These are phyloP conservation scores for Sialis fuliginosa DNA, from an alignment of 2,888 invertebrate genomes.

Conservation along the genomic window DNA sequence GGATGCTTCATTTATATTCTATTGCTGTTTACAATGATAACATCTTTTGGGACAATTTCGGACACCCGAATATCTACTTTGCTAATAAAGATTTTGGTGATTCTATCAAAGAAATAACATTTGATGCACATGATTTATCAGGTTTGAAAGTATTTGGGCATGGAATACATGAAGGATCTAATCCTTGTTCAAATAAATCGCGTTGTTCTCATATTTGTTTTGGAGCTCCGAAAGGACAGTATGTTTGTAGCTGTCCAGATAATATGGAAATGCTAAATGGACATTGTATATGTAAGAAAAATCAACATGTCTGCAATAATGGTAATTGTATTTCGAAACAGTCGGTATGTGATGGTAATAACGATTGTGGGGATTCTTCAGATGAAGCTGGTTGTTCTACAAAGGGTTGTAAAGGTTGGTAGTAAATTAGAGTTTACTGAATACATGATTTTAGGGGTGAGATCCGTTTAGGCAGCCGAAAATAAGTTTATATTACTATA, in stretches of 20 bases:
- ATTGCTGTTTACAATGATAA: constrained; percentile 70
- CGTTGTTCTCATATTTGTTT: constrained; percentile 63
- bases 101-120: constrained; percentile 34
- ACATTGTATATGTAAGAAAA: constrained; percentile 63
- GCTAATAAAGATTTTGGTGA: constrained; percentile 62
- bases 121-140: constrained; percentile 46
- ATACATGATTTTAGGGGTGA: too few relatives aligned
- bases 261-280: constrained; percentile 37
- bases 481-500: too few relatives aligned
- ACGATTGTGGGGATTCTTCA: constrained; percentile 46
- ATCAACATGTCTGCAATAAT: constrained; percentile 39
- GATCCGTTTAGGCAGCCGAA: too few relatives aligned
- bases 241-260: constrained; percentile 67
- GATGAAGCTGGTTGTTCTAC: constrained; percentile 34
- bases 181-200: constrained; percentile 41
- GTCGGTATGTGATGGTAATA: constrained; percentile 47
- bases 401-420: constrained; percentile 22
- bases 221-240: constrained; percentile 46
- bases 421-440: constrained; percentile 48
- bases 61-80: constrained; percentile 55
- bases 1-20: constrained; percentile 69
- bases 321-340: constrained; percentile 36
- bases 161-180: constrained; percentile 56
- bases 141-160: constrained; percentile 69
- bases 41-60: constrained; percentile 87